Percentiles rank a stretch among this genome's conserved stretches.
These are phyloP conservation scores for Pollenia labialis DNA, from an alignment of 2,888 invertebrate genomes.

Conservation along the genomic window DNA sequence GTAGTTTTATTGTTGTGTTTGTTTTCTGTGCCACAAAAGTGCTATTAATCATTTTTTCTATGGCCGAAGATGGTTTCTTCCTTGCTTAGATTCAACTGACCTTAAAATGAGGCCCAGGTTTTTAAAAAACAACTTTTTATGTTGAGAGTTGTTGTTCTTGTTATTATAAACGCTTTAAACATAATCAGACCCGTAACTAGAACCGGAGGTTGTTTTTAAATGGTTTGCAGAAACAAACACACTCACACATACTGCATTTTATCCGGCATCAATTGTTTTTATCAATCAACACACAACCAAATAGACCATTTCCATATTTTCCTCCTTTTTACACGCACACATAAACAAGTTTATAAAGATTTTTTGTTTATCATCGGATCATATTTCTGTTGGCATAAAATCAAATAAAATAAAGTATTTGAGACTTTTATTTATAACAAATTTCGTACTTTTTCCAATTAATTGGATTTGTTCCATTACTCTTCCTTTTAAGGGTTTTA, in stretches of 20 bases:
- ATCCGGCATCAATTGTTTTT: slow-evolving; percentile 11
- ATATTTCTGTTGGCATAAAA: slow-evolving; percentile 25
- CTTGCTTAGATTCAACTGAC: slow-evolving; percentile 4
- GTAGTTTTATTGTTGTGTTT: not conserved
- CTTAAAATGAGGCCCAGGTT: not conserved
- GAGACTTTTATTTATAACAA: slow-evolving; percentile 36
- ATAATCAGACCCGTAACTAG: slow-evolving; percentile 11
- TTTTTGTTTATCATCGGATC: slow-evolving; percentile 22
- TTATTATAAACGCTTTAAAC: slow-evolving; percentile 5
- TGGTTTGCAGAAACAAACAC: not conserved
- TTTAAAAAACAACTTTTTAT: not conserved
- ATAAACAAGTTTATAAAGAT: slow-evolving; percentile 23
- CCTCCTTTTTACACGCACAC: not conserved
- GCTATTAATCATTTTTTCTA: slow-evolving; percentile 55
- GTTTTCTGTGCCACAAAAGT: slow-evolving; percentile 27
- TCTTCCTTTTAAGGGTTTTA: not conserved
- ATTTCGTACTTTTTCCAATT: slow-evolving; percentile 36
- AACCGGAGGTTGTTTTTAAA: slow-evolving; percentile 51
- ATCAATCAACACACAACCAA: slow-evolving; percentile 13
- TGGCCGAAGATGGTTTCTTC: not conserved
- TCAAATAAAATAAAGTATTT: not conserved
- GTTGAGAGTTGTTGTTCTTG: no score
- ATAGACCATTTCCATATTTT: no score
- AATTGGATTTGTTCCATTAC: slow-evolving; percentile 1
- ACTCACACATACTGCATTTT: not conserved